Evolutionary conservation across 2,888 invertebrate genomes (phyloP).

Genomic region (Esperia sulphurella): DNA sequence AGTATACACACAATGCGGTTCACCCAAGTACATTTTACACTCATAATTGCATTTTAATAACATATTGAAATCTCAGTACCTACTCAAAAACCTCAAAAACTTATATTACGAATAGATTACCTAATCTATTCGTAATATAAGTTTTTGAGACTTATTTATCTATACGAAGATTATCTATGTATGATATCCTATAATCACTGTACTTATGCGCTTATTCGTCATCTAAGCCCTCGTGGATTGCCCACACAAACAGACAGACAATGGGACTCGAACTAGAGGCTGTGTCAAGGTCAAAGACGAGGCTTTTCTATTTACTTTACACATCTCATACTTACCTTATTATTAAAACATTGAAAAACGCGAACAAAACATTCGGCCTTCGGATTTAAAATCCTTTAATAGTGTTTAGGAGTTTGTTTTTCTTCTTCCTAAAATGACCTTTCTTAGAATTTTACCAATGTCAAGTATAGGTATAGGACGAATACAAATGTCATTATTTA

Average conservation of each 20-base stretch:
- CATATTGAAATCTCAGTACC: too few species aligned
- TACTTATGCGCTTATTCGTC: constrained; percentile 2
- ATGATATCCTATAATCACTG: not conserved
- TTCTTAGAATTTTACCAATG: too few species aligned
- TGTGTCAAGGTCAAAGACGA: constrained; percentile 32
- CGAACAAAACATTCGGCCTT: too few species aligned
- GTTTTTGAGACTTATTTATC: not conserved
- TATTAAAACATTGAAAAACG: not conserved
- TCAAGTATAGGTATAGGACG: too few species aligned
- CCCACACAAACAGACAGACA: constrained; percentile 22
- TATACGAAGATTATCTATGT: not conserved
- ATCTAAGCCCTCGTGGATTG: constrained; percentile 19
- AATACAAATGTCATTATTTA: too few species aligned
- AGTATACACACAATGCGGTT: too few species aligned
- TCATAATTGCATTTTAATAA: too few species aligned
- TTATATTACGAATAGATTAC: too few species aligned
- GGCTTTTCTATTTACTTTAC: constrained; percentile 14
- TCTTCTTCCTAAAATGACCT: too few species aligned
- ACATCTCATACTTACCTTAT: not conserved
- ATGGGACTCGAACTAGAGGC: constrained; percentile 11
- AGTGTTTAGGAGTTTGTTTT: not conserved
- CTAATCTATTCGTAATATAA: not conserved
- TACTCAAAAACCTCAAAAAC: too few species aligned
- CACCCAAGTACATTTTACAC: too few species aligned
- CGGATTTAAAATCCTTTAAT: not conserved